Base-by-base conservation (phyloP, 2,888 invertebrate genomes). In the Phalera bucephala region DNA sequence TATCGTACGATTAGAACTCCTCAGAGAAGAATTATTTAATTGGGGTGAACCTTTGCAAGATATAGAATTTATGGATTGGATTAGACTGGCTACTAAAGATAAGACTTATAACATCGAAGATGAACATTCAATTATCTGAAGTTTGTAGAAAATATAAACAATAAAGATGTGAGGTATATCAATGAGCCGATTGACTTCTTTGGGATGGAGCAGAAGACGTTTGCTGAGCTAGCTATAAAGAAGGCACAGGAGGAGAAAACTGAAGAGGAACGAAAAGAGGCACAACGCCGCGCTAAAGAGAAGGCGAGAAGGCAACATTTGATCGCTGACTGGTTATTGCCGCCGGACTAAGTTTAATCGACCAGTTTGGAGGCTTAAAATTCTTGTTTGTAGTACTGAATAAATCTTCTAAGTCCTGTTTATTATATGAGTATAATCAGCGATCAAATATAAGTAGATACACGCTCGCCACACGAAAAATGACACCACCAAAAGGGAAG, bases 111-210 rank as follows among this genome's bases (percentile, higher is more conserved):
- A 77, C 37, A 22, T 58, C 1, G 74, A 79, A 57, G 73, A 75
- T 5, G 80, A 0, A 45, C 45, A 1, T 71, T 89, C 17, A 55
- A 62, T 12, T 85, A 86, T 30, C 63, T 62, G 0, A 85, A 82
- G 52, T 89, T 88, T 55, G 69, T 89, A 9, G 89, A 89, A 31
- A 79, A 77, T 32, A 85, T 89, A 84, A 89, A 88, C 33, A 59
- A 49, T 8, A 86, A 76, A 31, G 89, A 89, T 45, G 50, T 36
- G 11, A 79, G 66, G 39, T 85, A 72, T 51, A 55, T 75, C 7
- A 67, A 72, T 25, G 89, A 89, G 44, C 89, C 89, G 0, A 66
- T 88, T 3, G 89, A 89, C 59, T 89, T 60, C 72, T 89, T 81
- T 37, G 88, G 88, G 50, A 47, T 89, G 11, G 89, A 89, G 36